These are phyloP conservation scores for Morinoia aosen DNA, from an alignment of 2,888 invertebrate species.

Conservation along the genomic window DNA sequence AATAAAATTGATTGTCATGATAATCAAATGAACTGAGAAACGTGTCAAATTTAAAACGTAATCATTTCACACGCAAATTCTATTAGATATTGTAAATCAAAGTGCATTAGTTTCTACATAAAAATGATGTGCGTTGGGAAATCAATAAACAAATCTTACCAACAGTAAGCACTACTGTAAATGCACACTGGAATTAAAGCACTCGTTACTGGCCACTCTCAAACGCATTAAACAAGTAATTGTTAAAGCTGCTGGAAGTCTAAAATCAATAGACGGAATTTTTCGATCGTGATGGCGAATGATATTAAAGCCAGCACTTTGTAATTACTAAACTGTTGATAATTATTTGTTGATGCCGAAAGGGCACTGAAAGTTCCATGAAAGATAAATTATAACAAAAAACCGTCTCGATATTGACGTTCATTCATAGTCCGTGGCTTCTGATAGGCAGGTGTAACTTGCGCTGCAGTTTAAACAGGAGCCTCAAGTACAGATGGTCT, in stretches of 20 bases:
- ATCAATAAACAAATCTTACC: too few species aligned
- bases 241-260: too few species aligned
- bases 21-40: not conserved
- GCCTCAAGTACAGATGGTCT: not conserved
- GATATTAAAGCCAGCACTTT: not conserved
- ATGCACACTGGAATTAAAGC: too few species aligned
- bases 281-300: too few species aligned
- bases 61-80: not conserved
- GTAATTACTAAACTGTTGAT: not conserved
- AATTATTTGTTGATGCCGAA: not conserved
- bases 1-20: not conserved
- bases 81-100: too few species aligned
- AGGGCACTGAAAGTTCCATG: not conserved
- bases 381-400: not conserved
- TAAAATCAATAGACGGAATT: too few species aligned
- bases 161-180: too few species aligned
- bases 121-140: too few species aligned
- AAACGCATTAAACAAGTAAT: too few species aligned
- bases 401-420: not conserved
- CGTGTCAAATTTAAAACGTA: not conserved
- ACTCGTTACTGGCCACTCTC: too few species aligned
- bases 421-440: not conserved
- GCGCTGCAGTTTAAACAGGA: not conserved
- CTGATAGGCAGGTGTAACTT: not conserved
- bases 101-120: too few species aligned